These are phyloP conservation scores for Lathamus discolor DNA, from an alignment of 2,113 vertebrate species.

Conservation along the genomic window DNA sequence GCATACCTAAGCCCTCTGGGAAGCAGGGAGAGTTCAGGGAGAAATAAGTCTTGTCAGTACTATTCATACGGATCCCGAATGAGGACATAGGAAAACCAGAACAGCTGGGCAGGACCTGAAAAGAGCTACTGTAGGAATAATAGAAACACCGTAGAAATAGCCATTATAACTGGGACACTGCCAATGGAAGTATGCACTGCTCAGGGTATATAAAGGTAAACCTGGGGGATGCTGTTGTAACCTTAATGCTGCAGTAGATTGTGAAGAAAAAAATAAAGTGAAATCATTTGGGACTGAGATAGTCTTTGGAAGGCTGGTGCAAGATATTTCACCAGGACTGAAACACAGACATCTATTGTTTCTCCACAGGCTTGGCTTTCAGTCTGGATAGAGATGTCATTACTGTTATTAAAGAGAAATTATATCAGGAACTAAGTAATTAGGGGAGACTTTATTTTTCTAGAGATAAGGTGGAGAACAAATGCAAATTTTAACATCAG, in stretches of 20 bases:
- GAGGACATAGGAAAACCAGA: slow-evolving; percentile 55
- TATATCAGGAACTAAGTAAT: slow-evolving; percentile 3
- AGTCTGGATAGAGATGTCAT: background rate
- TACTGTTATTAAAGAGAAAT: background rate
- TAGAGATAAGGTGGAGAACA: slow-evolving; percentile 7
- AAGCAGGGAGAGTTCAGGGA: background rate
- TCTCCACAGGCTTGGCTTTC: background rate
- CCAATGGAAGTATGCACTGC: background rate
- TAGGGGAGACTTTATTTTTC: background rate
- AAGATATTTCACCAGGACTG: background rate
- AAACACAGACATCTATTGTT: background rate
- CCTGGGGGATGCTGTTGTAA: background rate
- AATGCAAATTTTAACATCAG: slow-evolving; percentile 33
- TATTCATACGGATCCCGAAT: background rate
- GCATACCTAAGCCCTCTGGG: background rate
- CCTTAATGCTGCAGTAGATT: background rate
- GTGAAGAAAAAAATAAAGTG: slow-evolving; percentile 3
- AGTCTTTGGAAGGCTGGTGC: background rate
- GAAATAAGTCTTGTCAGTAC: background rate
- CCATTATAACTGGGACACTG: slow-evolving; percentile 3
- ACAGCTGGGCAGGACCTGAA: slow-evolving; percentile 5
- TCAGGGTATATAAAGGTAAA: background rate
- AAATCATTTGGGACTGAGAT: background rate
- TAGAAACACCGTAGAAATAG: slow-evolving; percentile 15
- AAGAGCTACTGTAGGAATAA: slow-evolving; percentile 8